Evolutionary conservation across 2,113 vertebrate species (phyloP).

Genomic region (Epinephelus lanceolatus): DNA sequence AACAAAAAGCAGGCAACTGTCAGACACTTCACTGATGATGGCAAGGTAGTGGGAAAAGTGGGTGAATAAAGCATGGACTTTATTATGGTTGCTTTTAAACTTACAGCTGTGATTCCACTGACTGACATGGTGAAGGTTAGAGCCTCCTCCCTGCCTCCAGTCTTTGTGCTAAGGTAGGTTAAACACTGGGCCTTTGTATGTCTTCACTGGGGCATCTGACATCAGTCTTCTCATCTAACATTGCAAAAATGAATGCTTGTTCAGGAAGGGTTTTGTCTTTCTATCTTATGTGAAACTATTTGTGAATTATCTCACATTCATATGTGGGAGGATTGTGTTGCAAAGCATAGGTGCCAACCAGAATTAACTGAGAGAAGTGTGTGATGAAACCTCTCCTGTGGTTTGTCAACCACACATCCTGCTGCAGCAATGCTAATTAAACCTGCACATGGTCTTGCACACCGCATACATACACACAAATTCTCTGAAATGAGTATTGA

Average conservation of each 20-base stretch:
- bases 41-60: too few species aligned
- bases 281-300: neutral
- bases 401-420: slow-evolving; percentile 81
- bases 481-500: slow-evolving; percentile 23
- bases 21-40: too few species aligned
- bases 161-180: neutral
- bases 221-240: neutral
- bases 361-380: slow-evolving; percentile 42
- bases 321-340: slow-evolving; percentile 25
- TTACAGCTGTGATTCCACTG: neutral
- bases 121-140: neutral
- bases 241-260: neutral
- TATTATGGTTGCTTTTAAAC: neutral
- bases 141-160: neutral
- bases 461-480: slow-evolving; percentile 28
- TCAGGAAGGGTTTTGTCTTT: neutral
- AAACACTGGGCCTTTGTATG: neutral
- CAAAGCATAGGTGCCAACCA: slow-evolving; percentile 38
- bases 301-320: neutral
- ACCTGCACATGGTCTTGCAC: slow-evolving; percentile 33
- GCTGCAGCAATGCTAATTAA: slow-evolving; percentile 47
- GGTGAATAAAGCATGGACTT: too few species aligned
- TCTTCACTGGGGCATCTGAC: neutral
- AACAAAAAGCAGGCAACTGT: too few species aligned
- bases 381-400: slow-evolving; percentile 65